These are phyloP conservation scores for Carlito syrichta DNA, from an alignment of 2,113 vertebrate genomes.

Conservation along the genomic window DNA sequence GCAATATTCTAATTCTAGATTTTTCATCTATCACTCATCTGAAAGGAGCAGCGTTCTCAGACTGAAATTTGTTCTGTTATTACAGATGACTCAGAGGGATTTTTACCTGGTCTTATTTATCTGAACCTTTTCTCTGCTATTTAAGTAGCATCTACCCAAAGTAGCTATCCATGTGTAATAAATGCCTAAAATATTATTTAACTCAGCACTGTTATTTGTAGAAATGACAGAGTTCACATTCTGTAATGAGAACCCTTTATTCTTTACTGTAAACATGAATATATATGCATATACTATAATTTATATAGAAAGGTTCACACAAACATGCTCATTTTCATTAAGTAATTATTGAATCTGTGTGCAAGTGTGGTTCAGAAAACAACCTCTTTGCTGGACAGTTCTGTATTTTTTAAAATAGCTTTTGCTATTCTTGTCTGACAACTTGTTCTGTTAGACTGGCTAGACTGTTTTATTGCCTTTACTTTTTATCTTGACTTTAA, in stretches of 20 bases:
- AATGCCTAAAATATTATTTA: background rate
- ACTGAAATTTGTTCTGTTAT: background rate
- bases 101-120: background rate
- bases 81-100: background rate
- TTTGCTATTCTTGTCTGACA: background rate
- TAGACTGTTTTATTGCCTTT: background rate
- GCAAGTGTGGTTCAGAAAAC: background rate
- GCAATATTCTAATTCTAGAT: background rate
- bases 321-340: background rate
- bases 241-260: background rate
- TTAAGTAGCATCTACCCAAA: background rate
- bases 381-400: background rate
- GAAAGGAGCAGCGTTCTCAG: background rate
- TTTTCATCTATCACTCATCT: conserved; percentile 21
- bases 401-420: background rate
- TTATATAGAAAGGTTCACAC: background rate
- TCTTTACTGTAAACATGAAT: background rate
- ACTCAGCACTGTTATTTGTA: background rate
- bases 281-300: too few species aligned
- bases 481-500: background rate
- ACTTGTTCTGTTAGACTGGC: background rate
- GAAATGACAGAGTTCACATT: background rate
- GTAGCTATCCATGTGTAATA: background rate
- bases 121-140: background rate
- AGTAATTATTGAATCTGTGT: background rate